Evolutionary conservation across 2,797 vertebrate genomes (phyloP).

Genomic region (Loriculus beryllinus): DNA sequence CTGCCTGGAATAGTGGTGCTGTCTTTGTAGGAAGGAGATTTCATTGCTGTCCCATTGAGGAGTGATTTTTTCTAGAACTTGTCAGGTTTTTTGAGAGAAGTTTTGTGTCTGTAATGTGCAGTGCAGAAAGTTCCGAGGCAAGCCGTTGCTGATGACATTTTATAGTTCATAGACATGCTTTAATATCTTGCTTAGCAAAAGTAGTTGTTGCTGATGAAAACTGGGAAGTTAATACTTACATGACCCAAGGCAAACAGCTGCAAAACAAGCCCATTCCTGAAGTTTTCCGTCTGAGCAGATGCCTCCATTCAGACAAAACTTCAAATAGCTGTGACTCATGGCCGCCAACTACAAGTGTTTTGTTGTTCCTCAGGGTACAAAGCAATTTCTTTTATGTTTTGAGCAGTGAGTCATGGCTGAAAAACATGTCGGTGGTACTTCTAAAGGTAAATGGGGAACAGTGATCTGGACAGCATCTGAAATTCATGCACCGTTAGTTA

Average conservation of each 20-base stretch:
- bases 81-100: background rate
- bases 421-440: background rate
- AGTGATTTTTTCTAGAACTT: background rate
- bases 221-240: background rate
- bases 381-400: background rate
- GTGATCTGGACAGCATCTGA: background rate
- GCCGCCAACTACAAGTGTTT: background rate
- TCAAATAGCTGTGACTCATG: background rate
- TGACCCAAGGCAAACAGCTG: background rate
- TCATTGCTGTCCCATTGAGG: background rate
- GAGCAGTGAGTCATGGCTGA: background rate
- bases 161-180: background rate
- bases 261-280: conserved; percentile 45
- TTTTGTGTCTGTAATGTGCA: background rate
- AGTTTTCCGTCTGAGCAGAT: background rate
- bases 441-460: background rate
- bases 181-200: background rate
- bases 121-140: background rate
- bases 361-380: background rate
- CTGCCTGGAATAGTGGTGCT: background rate
- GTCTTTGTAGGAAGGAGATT: background rate
- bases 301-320: background rate
- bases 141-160: background rate
- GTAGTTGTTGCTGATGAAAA: background rate
- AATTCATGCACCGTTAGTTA: background rate